Percentiles rank a stretch among this genome's conserved stretches.
These are phyloP conservation scores for Temnothorax nylanderi DNA, from an alignment of 1,140 invertebrate genomes.

Conservation along the genomic window DNA sequence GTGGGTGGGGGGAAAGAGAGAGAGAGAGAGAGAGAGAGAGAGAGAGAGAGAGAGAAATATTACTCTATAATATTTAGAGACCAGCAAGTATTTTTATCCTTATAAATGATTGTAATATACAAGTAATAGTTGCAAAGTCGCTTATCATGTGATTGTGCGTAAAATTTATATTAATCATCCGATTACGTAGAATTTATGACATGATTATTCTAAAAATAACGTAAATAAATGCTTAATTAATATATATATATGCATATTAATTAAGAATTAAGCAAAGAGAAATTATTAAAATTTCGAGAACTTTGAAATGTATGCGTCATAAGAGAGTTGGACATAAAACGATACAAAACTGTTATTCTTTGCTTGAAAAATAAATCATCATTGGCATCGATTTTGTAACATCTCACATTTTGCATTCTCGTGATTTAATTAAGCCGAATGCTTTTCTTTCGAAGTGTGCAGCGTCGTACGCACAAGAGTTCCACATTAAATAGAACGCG, in stretches of 20 bases:
- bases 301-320: neutral
- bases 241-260: too few relatives aligned
- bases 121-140: neutral
- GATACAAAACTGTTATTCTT: neutral
- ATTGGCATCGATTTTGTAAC: neutral
- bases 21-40: neutral
- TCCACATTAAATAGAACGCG: neutral
- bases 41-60: neutral
- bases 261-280: neutral
- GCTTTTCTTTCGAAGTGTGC: neutral
- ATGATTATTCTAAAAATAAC: neutral
- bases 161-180: slow-evolving; percentile 33
- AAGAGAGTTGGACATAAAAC: neutral
- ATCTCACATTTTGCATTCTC: neutral
- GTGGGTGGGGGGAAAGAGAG: neutral
- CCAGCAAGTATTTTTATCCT: neutral
- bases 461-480: slow-evolving; percentile 12
- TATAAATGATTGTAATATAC: neutral
- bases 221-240: neutral
- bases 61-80: neutral
- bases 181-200: slow-evolving; percentile 1
- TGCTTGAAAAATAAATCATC: neutral
- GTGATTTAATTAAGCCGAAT: slow-evolving; percentile 21
- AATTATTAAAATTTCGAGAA: neutral
- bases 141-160: neutral